phyloP scores from a whole-genome alignment of 2,888 invertebrate genomes.

The Pheosia tremula region DNA sequence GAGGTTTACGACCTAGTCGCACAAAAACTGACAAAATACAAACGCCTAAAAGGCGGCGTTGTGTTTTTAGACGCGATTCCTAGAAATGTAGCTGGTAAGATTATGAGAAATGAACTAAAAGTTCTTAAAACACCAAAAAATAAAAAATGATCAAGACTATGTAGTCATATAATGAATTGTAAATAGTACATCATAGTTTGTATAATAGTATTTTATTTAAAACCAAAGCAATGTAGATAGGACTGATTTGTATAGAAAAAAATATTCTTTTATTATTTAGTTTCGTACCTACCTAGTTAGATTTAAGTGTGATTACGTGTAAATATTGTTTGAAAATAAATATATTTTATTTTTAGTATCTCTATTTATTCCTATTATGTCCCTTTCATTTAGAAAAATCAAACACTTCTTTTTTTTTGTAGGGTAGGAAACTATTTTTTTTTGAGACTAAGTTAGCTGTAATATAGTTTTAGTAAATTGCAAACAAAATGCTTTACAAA shows the following conservation, averaged over 20 bases:
- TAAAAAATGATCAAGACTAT: not conserved
- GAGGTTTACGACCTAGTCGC: conserved; percentile 84
- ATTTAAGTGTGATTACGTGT: not conserved
- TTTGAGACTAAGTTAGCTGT: no score
- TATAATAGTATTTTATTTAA: conserved; percentile 25
- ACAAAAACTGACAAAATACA: conserved; percentile 88
- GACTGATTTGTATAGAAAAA: conserved; percentile 3
- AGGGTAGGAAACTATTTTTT: no score
- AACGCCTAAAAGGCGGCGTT: conserved; percentile 89
- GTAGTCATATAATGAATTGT: conserved; percentile 20
- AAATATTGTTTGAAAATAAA: conserved; percentile 7
- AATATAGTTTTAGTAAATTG: not conserved
- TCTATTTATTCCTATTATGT: not conserved
- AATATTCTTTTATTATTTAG: no score
- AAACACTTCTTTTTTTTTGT: no score
- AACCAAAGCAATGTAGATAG: conserved; percentile 15
- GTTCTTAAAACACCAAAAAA: conserved; percentile 47
- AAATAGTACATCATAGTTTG: conserved; percentile 38
- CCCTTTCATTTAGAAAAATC: no score
- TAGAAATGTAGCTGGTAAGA: conserved; percentile 91
- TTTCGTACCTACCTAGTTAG: not conserved
- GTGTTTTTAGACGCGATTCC: conserved; percentile 88
- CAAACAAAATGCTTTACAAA: conserved; percentile 16
- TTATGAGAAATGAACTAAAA: conserved; percentile 88
- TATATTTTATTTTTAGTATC: not conserved